Base-by-base conservation (phyloP, 2,888 invertebrate genomes). In the Amblyjoppa fuscipennis region DNA sequence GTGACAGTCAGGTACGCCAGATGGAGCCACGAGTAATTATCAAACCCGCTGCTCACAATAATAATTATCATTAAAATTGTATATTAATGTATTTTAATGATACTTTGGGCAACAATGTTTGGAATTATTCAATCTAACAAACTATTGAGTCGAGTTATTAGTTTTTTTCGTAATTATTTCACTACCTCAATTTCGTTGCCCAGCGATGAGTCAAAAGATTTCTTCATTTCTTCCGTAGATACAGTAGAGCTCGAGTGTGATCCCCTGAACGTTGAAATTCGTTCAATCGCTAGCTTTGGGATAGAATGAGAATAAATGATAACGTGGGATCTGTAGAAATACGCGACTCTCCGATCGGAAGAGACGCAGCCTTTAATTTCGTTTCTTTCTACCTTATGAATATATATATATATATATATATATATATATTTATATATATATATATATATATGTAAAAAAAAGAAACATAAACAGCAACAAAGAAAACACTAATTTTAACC, bases 321-420 rank as follows among this genome's bases (percentile, higher is more conserved):
- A 59, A 51, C 28, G 6, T 49, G 71, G 53, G 31, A 51, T 74
- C 74, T 83, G 78, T 83, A 83, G 77, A 83, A 77, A 83, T 83
- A 83, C 73, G 77, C 82, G 82, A 66, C 71, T 66, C 82, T 71
- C 64, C 82, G 66, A 64, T 71, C 28, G 71, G 70, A 77, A 71
- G 82, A 77, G 76, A 13, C 81, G 76, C 81, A 71, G 41, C 51
- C 64, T 76, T 81, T 81, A 71, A 82, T 64, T 82, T 82, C 31
- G 41, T 59, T 82, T 76, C 9, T 66, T 76, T 82, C 81, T 68
- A 83, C 77, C 38, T 76, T 77, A 83, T n/a, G 70, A 66, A 83
- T 78, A 69, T 74, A 73, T 45, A 74, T 69, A 59, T 68, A 68
- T 78, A 61, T 45, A 64, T 71, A 66, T 66, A 81, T 49, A 38